phyloP scores from a whole-genome alignment of 2,113 vertebrate species.

The Campylomormyrus tamandua region DNA sequence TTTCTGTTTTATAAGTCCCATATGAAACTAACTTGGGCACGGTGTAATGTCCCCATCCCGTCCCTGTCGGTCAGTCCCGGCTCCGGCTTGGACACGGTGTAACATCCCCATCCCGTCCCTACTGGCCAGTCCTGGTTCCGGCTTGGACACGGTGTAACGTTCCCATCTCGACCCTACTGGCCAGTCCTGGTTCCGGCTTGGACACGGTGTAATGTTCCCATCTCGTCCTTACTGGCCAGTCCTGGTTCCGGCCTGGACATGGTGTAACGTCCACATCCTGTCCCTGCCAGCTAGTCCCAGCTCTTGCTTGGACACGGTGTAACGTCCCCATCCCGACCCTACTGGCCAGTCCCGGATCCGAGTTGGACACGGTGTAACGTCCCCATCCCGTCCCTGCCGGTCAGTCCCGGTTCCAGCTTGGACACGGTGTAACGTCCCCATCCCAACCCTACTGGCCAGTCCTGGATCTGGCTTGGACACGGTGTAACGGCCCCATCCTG shows the following conservation, averaged over 20 bases:
- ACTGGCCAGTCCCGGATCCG: no score
- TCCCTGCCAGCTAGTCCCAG: background rate
- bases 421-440: conserved; percentile 9
- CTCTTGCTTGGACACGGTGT: conserved; percentile 7
- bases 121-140: background rate
- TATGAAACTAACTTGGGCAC: conserved; percentile 7
- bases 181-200: background rate
- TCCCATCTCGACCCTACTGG: conserved; percentile 3
- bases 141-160: background rate
- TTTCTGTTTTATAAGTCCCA: background rate
- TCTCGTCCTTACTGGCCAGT: background rate
- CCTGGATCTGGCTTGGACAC: no score
- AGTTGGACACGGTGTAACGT: conserved; percentile 8
- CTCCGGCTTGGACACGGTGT: conserved; percentile 14
- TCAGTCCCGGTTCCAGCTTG: background rate
- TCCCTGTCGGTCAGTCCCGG: accelerated
- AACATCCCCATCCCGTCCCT: background rate
- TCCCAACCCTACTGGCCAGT: background rate
- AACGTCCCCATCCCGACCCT: background rate
- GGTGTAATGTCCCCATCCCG: background rate
- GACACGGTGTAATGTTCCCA: background rate
- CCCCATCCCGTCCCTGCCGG: background rate
- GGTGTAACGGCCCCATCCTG: no score
- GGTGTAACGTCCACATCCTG: background rate
- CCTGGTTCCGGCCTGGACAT: conserved; percentile 10